Evolutionary conservation across 64 coral and sea anemone species (phyloP).

Genomic region (Orbicella faveolata): DNA sequence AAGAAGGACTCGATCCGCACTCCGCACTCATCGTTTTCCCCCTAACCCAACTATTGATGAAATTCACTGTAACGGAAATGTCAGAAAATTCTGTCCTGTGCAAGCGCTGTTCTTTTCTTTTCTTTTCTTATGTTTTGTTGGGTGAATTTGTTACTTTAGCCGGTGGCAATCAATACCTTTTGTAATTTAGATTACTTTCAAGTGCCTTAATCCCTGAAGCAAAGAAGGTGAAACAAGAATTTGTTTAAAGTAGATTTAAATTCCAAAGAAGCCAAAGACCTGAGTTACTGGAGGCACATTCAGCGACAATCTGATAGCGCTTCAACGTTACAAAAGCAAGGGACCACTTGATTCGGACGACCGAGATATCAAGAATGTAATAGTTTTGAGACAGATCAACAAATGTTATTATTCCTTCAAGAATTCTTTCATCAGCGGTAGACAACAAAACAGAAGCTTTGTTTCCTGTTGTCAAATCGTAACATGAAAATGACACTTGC

Average conservation of each 20-base stretch:
- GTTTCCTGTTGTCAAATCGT: constrained; percentile 19
- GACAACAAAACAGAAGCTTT: constrained; percentile 2
- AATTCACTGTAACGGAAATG: too few species aligned
- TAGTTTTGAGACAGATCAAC: neutral
- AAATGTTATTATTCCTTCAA: constrained; percentile 10
- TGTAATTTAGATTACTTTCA: neutral
- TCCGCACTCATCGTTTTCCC: too few species aligned
- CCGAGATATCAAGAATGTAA: neutral
- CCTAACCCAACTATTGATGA: too few species aligned
- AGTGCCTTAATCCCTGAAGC: constrained; percentile 13
- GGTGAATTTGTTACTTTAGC: neutral
- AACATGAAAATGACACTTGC: constrained; percentile 17
- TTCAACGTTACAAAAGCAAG: neutral
- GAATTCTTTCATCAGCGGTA: neutral
- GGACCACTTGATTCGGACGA: neutral
- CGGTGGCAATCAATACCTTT: neutral
- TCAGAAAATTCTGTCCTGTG: too few species aligned
- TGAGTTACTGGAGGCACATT: neutral
- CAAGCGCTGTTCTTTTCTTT: too few species aligned
- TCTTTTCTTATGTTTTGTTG: too few species aligned
- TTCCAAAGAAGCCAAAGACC: neutral
- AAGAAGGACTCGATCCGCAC: too few species aligned
- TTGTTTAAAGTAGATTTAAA: neutral
- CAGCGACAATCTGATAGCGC: neutral
- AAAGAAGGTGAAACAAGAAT: neutral